A percentile compares a stretch with the other conserved stretches of the same genome.
These are phyloP conservation scores for Heliconius ethilla DNA, from an alignment of 2,888 invertebrate species.

Conservation along the genomic window DNA sequence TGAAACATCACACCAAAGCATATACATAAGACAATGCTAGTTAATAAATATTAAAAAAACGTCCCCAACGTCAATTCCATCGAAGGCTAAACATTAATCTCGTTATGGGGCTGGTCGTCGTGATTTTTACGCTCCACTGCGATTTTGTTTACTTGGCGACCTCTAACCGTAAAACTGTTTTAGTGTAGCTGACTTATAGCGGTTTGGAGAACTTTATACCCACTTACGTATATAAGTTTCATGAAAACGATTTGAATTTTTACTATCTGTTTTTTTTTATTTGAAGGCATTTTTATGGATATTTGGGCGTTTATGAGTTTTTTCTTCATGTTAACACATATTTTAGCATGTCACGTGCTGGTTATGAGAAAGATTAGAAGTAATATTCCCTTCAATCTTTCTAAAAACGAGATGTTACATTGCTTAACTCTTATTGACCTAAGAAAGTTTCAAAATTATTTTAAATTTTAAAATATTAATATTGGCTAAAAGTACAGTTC, in stretches of 20 bases:
- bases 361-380: neutral
- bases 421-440: neutral
- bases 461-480: neutral
- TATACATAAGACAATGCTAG: neutral
- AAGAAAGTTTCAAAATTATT: neutral
- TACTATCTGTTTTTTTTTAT: slow-evolving; percentile 5
- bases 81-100: slow-evolving; percentile 42
- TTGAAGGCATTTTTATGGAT: neutral
- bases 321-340: neutral
- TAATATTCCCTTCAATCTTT: neutral
- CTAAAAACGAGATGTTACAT: neutral
- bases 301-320: neutral
- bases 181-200: slow-evolving; percentile 30
- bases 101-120: slow-evolving; percentile 32
- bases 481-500: neutral
- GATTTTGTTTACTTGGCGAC: slow-evolving; percentile 42
- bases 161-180: slow-evolving; percentile 29
- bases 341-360: neutral
- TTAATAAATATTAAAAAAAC: neutral
- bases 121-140: slow-evolving; percentile 42
- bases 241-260: slow-evolving; percentile 22
- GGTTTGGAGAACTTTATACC: slow-evolving; percentile 24
- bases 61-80: slow-evolving; percentile 2
- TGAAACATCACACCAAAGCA: no score
- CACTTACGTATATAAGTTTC: slow-evolving; percentile 18